These are phyloP conservation scores for Epinephelus lanceolatus DNA, from an alignment of 2,113 vertebrate species.

Conservation along the genomic window DNA sequence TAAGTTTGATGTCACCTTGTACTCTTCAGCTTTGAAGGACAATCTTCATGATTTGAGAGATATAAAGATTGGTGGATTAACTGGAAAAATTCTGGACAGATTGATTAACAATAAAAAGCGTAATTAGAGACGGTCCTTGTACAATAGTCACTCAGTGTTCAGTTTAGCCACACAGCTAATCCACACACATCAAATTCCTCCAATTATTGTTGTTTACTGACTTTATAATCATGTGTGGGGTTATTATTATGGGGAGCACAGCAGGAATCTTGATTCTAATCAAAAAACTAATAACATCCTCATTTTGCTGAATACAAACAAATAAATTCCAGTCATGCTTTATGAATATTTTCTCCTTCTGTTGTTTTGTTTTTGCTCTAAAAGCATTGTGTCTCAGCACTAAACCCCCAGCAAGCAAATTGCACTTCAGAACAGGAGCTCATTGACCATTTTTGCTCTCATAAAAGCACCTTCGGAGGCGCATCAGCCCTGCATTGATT, in stretches of 20 bases:
- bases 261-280: conserved; percentile 16
- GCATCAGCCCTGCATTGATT: conserved; percentile 24
- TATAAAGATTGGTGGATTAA: not conserved
- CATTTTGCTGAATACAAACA: not conserved
- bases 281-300: conserved; percentile 22
- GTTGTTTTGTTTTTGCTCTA: conserved; percentile 6
- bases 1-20: not conserved
- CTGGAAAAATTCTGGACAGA: not conserved
- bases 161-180: not conserved
- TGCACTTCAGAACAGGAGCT: not conserved
- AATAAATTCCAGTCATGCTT: not conserved
- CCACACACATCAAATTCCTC: not conserved
- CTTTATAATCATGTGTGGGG: not conserved
- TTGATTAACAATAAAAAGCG: not conserved
- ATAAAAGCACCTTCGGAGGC: conserved; percentile 17
- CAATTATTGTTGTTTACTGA: not conserved
- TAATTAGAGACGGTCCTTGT: not conserved
- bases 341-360: not conserved
- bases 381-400: not conserved
- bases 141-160: not conserved
- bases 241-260: conserved; percentile 1
- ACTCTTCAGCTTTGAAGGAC: not conserved
- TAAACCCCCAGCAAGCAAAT: not conserved
- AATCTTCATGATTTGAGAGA: no score
- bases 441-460: not conserved